Evolutionary conservation across 2,888 invertebrate genomes (phyloP).

Genomic region (Rhagium mordax): DNA sequence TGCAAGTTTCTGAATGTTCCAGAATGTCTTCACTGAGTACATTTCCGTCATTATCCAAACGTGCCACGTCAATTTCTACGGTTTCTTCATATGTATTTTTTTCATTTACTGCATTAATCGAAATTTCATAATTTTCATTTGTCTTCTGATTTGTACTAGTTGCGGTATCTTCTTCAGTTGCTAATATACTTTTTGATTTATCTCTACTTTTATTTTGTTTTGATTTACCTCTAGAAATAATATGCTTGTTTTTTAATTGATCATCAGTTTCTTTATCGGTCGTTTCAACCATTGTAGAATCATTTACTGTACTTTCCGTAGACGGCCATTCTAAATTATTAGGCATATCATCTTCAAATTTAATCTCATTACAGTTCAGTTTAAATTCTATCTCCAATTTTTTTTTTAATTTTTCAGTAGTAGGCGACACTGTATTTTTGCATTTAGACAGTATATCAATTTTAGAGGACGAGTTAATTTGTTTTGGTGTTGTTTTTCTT

Average conservation of each 20-base stretch:
- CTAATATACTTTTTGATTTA: neutral
- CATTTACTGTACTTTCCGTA: neutral
- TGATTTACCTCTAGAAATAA: too few relatives aligned
- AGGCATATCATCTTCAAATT: neutral
- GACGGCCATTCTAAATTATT: neutral
- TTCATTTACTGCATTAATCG: neutral
- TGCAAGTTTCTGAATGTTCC: neutral
- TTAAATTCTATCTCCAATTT: slow-evolving; percentile 26
- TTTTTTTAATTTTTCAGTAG: slow-evolving; percentile 31
- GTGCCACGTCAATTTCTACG: neutral
- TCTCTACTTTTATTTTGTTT: neutral
- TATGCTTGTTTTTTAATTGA: too few relatives aligned
- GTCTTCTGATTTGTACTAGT: neutral
- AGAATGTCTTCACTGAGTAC: neutral
- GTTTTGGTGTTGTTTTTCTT: neutral
- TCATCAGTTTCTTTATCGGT: neutral
- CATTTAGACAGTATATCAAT: slow-evolving; percentile 19
- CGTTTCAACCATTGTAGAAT: neutral
- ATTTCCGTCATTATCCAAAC: neutral
- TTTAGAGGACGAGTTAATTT: neutral
- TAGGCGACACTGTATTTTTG: slow-evolving; percentile 34
- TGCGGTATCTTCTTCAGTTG: neutral
- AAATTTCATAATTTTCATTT: neutral
- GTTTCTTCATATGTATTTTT: neutral
- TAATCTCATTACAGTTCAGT: neutral